Evolutionary conservation across 2,113 vertebrate species (phyloP).

Genomic region (Sprattus sprattus): DNA sequence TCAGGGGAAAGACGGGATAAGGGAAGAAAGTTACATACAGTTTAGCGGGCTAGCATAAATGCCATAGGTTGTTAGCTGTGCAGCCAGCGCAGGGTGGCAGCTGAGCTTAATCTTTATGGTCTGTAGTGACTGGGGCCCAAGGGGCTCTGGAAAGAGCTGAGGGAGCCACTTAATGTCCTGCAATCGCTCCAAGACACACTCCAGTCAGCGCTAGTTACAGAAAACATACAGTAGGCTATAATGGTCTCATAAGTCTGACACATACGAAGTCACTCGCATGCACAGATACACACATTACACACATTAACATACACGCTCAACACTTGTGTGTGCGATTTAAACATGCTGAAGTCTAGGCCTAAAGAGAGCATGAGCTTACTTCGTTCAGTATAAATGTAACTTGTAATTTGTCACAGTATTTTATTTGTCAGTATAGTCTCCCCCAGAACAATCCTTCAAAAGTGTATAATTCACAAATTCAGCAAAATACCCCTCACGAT

Average conservation of each 20-base stretch:
- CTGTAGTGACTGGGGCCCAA: slow-evolving; percentile 53
- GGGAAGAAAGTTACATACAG: slow-evolving; percentile 69
- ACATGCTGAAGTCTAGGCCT: not conserved
- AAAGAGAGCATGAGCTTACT: too few relatives aligned
- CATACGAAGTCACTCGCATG: not conserved
- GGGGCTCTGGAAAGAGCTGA: slow-evolving; percentile 46
- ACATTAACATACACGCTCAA: too few relatives aligned
- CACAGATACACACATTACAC: not conserved
- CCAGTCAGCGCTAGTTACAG: slow-evolving; percentile 48
- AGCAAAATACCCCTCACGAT: not conserved
- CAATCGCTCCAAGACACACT: slow-evolving; percentile 40
- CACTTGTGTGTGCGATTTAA: not conserved
- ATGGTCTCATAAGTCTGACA: slow-evolving; percentile 17
- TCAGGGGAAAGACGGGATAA: not conserved
- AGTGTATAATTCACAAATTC: not conserved
- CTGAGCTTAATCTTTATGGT: slow-evolving; percentile 58
- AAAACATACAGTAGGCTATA: slow-evolving; percentile 47
- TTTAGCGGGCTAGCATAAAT: slow-evolving; percentile 63
- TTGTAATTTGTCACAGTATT: too few relatives aligned
- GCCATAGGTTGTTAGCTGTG: slow-evolving; percentile 68
- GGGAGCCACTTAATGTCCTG: slow-evolving; percentile 62
- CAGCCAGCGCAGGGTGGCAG: slow-evolving; percentile 50
- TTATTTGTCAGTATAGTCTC: too few relatives aligned
- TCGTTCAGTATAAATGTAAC: too few relatives aligned
- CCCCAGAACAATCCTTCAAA: not conserved